These are phyloP conservation scores for Pseudachorutes palmiensis DNA, from an alignment of 1,140 invertebrate species.

Conservation along the genomic window DNA sequence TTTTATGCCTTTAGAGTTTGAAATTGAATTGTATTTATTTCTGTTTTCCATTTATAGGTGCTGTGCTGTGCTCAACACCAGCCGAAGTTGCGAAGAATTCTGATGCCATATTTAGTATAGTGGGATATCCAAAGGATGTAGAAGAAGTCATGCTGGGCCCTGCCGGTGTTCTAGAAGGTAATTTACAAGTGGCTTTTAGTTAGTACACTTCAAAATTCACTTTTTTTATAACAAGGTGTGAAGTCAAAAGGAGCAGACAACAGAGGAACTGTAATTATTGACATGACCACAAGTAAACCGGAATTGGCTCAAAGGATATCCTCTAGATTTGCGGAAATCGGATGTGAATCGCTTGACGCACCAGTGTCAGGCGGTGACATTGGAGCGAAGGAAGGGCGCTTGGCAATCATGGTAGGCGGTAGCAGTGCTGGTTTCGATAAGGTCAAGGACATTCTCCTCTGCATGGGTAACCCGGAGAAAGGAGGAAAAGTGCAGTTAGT, in stretches of 20 bases:
- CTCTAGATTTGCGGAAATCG: background rate
- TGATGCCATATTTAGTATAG: conserved; percentile 26
- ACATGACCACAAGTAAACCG: conserved; percentile 26
- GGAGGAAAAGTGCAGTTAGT: conserved; percentile 25
- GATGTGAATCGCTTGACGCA: conserved; percentile 15
- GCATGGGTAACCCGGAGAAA: conserved; percentile 26
- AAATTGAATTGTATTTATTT: background rate
- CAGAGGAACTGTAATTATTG: conserved; percentile 14
- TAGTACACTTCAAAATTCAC: background rate
- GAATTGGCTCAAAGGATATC: conserved; percentile 22
- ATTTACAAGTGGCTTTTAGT: background rate
- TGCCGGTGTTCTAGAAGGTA: conserved; percentile 15
- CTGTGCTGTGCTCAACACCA: conserved; percentile 14
- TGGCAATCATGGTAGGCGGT: conserved; percentile 27
- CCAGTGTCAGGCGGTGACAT: conserved; percentile 28
- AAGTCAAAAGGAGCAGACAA: conserved; percentile 1
- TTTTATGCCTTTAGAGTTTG: background rate
- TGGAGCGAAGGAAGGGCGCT: conserved; percentile 21
- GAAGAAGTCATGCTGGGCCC: conserved; percentile 23
- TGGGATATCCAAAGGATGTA: conserved; percentile 22
- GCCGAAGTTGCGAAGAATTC: conserved; percentile 17
- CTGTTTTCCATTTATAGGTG: conserved; percentile 10
- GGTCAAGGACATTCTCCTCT: conserved; percentile 19
- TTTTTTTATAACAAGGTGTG: conserved; percentile 7
- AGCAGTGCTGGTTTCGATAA: background rate